These are phyloP conservation scores for Meandrina meandrites DNA, from an alignment of 92 coral and sea anemone species.

Conservation along the genomic window DNA sequence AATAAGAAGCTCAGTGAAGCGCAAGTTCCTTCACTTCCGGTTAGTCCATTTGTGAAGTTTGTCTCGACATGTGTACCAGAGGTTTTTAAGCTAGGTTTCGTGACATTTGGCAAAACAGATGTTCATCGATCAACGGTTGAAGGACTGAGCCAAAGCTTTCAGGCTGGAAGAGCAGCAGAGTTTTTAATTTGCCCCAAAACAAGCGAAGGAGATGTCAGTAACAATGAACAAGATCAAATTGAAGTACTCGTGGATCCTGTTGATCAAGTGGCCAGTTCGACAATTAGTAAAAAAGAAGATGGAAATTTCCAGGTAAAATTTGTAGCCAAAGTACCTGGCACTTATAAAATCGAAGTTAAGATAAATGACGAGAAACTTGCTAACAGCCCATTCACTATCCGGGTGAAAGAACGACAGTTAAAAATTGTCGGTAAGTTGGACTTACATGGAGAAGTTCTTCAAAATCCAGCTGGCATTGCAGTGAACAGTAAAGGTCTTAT, in stretches of 20 bases:
- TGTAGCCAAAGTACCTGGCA: not conserved
- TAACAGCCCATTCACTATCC: not conserved
- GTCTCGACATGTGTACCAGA: not conserved
- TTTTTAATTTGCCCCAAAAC: not conserved
- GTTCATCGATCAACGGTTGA: not conserved
- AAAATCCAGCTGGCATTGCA: not conserved
- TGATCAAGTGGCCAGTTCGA: constrained; percentile 1
- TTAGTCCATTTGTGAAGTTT: not conserved
- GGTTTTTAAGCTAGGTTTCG: not conserved
- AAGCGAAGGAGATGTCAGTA: not conserved
- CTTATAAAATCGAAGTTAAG: not conserved
- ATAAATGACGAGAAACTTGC: constrained; percentile 1
- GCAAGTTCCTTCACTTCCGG: not conserved
- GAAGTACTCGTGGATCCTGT: constrained; percentile 15
- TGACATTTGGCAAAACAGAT: not conserved
- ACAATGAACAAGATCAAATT: not conserved
- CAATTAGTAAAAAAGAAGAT: not conserved
- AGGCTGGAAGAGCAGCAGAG: not conserved
- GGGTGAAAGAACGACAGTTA: not conserved
- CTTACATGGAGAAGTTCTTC: not conserved
- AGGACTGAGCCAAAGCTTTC: not conserved
- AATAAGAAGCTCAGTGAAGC: not conserved
- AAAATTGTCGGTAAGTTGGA: not conserved
- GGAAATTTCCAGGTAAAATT: constrained; percentile 3
- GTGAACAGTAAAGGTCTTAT: not conserved